Base-by-base conservation (phyloP, 2,113 vertebrate species). In the Apaloderma vittatum region DNA sequence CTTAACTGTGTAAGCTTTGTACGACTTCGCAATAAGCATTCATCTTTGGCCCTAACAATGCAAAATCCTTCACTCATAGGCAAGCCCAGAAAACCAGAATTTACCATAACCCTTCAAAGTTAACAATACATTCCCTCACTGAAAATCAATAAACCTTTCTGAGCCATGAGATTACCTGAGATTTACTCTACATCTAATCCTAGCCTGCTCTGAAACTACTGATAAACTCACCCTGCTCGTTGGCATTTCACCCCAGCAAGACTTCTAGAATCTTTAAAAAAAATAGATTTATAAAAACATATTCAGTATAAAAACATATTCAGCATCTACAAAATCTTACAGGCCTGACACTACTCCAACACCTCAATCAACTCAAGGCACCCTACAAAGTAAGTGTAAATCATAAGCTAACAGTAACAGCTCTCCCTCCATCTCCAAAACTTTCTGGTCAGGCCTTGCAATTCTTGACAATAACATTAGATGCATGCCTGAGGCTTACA, bases 111-210 rank as follows among this genome's bases (percentile, higher is more conserved):
- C 32, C 74, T 91, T 82, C 58, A 34, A 65, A 93, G 49, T 87
- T 77, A 94, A 89, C 74, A 90, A 55, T 61, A 72, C 26, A 78
- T 32, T 79, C 34, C 32, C 61, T 71, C 17, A 51, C 29, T 72
- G 74, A 94, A 94, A 94, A 75, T 34, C 71, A 82, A 16, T 88
- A 92, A 96, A 23, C 61, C 70, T 63, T 92, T 93, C 84, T 82
- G 85, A 93, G 71, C 88, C 51, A 86, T 51, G 26, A 94, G 77
- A 94, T 93, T 91, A 94, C 93, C 80, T n/a, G 51, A 91, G 80
- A 93, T 95, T 95, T 95, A 96, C 57, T 79, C 54, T 67, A 81
- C 84, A 83, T 71, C 80, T 94, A 95, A 91, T 70, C 73, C 59
- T 67, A 70, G 51, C 76, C 68, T 84, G 37, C 59, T 58, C 55